A percentile compares a stretch with the other conserved stretches of the same genome.
phyloP scores from a whole-genome alignment of 2,888 invertebrate species.

The Acanthococcus lagerstroemiae region DNA sequence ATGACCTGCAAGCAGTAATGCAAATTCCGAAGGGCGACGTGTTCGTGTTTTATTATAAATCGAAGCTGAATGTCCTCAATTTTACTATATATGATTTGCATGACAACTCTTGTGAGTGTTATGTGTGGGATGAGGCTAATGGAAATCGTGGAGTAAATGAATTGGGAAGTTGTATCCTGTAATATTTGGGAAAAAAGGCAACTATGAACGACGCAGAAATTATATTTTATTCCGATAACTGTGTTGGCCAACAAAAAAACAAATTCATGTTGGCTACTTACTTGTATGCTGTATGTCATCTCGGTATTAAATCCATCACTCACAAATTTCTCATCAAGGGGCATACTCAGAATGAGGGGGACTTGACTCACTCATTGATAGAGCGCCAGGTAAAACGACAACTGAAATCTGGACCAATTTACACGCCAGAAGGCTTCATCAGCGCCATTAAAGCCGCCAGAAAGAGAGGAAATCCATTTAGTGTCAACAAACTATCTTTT shows the following conservation, averaged over 20 bases:
- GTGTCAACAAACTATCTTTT: background rate
- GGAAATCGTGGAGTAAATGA: too few species aligned
- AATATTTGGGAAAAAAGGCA: background rate
- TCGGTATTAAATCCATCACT: background rate
- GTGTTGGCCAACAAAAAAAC: background rate
- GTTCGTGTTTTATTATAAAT: constrained; percentile 33
- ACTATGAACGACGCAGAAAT: background rate
- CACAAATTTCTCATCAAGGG: too few species aligned
- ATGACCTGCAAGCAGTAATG: constrained; percentile 40
- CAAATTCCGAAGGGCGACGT: constrained; percentile 38
- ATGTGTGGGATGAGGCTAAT: constrained; percentile 2
- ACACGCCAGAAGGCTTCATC: background rate
- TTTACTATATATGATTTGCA: constrained; percentile 1
- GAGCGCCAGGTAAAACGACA: background rate
- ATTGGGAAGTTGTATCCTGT: background rate
- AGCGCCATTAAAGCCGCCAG: background rate
- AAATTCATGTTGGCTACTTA: too few species aligned
- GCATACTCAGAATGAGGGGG: background rate
- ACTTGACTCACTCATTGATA: background rate
- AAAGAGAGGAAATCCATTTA: background rate
- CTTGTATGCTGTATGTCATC: background rate
- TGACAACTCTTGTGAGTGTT: background rate
- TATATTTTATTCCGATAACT: background rate
- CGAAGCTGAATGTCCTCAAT: background rate
- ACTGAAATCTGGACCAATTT: too few species aligned